Conservation (phyloP, 2,888 invertebrate genomes). For the Ceriagrion tenellum region DNA sequence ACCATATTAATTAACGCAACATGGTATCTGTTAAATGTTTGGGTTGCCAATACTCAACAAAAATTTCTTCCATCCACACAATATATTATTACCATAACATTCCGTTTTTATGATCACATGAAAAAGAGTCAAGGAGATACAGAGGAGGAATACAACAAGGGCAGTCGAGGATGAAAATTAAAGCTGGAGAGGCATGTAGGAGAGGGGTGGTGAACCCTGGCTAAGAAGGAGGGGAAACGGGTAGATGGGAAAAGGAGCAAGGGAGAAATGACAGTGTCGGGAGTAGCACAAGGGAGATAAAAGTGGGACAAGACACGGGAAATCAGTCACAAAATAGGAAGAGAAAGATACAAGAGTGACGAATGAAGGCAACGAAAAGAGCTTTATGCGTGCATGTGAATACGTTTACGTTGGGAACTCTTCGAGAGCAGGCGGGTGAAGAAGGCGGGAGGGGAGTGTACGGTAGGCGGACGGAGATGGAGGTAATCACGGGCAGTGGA, state of each 20-base stretch:
- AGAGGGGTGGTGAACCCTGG: background rate
- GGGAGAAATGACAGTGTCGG: background rate
- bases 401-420: background rate
- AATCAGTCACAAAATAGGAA: background rate
- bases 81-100: too few relatives aligned
- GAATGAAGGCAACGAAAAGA: background rate
- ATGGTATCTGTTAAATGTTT: too few relatives aligned
- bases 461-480: background rate
- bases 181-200: background rate
- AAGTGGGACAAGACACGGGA: background rate
- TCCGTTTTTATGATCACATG: too few relatives aligned
- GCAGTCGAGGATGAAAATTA: background rate
- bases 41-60: too few relatives aligned
- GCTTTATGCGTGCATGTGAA: background rate
- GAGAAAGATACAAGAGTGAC: background rate
- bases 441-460: background rate
- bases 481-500: constrained; percentile 3
- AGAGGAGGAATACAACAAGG: too few relatives aligned
- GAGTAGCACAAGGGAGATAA: background rate
- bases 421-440: background rate
- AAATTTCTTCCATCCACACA: too few relatives aligned
- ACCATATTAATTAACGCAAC: too few relatives aligned
- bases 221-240: background rate
- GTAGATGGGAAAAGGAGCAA: background rate
- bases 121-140: too few relatives aligned